Conservation (phyloP, 2,888 invertebrate species). For the Muscina levida region DNA sequence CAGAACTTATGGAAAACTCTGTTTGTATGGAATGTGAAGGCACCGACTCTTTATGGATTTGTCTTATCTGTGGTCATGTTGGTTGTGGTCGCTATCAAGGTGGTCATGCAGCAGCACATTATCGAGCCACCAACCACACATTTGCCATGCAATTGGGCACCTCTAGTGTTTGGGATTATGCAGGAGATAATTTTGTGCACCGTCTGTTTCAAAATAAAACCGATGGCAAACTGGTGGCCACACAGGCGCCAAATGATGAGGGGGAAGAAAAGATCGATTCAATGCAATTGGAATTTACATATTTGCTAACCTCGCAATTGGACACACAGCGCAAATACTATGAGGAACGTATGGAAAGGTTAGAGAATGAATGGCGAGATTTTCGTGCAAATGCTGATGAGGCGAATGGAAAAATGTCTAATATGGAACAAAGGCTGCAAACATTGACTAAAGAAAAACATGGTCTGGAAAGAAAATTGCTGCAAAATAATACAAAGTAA, state of each 20-base stretch:
- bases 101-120: constrained; percentile 98
- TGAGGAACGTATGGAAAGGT: constrained; percentile 87
- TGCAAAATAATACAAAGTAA: constrained; percentile 83
- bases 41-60: constrained; percentile 96
- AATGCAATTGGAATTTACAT: constrained; percentile 97
- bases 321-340: constrained; percentile 96
- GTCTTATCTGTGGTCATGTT: constrained; percentile 98
- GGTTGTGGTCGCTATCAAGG: constrained; percentile 95
- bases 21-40: constrained; percentile 83
- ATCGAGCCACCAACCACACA: constrained; percentile 96
- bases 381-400: constrained; percentile 81
- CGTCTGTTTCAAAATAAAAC: constrained; percentile 97
- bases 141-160: constrained; percentile 98
- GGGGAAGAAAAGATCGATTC: constrained; percentile 93
- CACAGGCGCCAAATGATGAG: constrained; percentile 84
- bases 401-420: constrained; percentile 80
- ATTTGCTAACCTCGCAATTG: constrained; percentile 95
- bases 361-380: constrained; percentile 83
- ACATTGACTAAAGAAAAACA: constrained; percentile 85
- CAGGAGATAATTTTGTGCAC: constrained; percentile 94
- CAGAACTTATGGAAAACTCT: constrained; percentile 82
- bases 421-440: constrained; percentile 81
- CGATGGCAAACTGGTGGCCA: constrained; percentile 96
- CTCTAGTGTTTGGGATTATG: constrained; percentile 99
- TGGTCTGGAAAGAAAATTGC: constrained; percentile 86